Evolutionary conservation across 2,113 vertebrate species (phyloP).

Genomic region (Tympanuchus pallidicinctus): DNA sequence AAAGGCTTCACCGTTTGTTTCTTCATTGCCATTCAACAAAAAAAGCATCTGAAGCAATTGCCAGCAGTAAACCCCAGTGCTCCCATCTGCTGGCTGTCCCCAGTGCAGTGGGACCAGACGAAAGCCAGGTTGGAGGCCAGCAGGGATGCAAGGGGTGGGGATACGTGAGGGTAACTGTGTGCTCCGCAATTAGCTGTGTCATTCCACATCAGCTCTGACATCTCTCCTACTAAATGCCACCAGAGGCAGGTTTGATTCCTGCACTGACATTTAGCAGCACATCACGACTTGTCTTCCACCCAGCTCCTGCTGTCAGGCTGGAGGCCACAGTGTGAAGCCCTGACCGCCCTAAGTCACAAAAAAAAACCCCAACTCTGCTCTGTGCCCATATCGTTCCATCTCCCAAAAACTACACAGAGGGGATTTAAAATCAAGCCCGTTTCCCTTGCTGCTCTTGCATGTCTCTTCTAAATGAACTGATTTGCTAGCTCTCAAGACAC

Average conservation of each 20-base stretch:
- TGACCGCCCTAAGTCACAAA: background rate
- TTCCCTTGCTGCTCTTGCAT: background rate
- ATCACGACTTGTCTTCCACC: background rate
- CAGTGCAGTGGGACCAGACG: accelerated
- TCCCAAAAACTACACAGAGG: background rate
- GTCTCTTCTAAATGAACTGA: background rate
- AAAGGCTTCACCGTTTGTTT: background rate
- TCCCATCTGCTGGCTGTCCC: background rate
- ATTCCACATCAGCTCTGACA: background rate
- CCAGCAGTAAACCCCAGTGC: background rate
- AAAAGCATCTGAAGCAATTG: background rate
- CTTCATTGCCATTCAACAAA: background rate
- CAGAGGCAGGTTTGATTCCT: background rate
- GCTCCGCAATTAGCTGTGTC: background rate
- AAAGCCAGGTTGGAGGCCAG: background rate
- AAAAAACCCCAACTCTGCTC: background rate
- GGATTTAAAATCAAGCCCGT: background rate
- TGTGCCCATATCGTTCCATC: background rate
- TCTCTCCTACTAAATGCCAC: background rate
- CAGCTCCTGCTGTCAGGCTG: background rate
- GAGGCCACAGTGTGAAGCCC: background rate
- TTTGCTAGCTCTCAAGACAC: background rate
- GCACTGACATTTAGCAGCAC: background rate
- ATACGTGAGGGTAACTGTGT: accelerated
- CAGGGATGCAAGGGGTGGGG: accelerated